Conservation (phyloP, 2,113 vertebrate genomes). For the Baryphthengus martii region DNA sequence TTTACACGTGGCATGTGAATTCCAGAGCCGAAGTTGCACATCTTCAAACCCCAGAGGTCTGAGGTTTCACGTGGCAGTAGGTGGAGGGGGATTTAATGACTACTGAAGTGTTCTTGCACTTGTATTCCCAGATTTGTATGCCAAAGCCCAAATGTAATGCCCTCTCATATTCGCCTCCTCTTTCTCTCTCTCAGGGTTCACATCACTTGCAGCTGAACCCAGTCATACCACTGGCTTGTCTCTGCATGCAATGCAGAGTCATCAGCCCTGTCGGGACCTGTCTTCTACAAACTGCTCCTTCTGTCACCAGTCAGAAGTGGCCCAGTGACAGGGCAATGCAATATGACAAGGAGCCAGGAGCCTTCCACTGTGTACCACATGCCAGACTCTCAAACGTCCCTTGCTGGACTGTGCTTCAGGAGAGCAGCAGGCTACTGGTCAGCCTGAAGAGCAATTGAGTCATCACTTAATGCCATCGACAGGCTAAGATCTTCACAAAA, state of each 20-base stretch:
- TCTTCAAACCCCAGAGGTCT: neutral
- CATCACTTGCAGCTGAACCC: neutral
- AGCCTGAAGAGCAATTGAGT: neutral
- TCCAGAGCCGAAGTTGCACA: neutral
- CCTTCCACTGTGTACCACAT: neutral
- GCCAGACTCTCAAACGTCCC: neutral
- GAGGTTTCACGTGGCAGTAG: neutral
- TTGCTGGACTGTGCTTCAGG: neutral
- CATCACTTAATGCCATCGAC: neutral
- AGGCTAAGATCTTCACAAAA: neutral
- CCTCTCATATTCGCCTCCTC: neutral
- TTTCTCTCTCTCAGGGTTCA: neutral
- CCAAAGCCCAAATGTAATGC: neutral
- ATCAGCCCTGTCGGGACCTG: neutral
- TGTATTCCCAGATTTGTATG: neutral
- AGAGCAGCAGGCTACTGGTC: neutral
- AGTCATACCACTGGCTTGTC: neutral
- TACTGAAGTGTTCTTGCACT: neutral
- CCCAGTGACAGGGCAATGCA: neutral
- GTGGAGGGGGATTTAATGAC: neutral
- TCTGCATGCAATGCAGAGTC: neutral
- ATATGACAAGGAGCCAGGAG: neutral
- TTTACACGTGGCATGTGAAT: fast-evolving
- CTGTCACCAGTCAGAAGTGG: neutral
- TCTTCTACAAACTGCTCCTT: neutral